Base-by-base conservation (phyloP, 2,113 vertebrate genomes). In the Callithrix jacchus region DNA sequence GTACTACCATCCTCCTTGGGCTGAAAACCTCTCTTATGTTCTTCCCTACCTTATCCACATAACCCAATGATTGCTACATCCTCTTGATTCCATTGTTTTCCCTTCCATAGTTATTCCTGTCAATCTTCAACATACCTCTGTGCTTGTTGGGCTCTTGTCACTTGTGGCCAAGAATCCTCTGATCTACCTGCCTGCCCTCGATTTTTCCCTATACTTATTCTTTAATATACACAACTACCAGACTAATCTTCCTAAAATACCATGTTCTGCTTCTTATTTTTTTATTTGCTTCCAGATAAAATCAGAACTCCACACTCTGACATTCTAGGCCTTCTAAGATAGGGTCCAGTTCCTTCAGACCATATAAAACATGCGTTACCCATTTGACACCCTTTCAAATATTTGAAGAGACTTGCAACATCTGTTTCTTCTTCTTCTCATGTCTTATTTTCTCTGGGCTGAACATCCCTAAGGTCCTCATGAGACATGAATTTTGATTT, bases 401-500 rank as follows among this genome's bases (percentile, higher is more conserved):
- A 95, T 87, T 52, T 89, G 89, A 95, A 93, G 95, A 91, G 56
- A 90, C 68, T 56, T 80, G 83, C 56, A 93, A 73, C 89, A 87
- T 90, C 89, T 87, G 77, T 92, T 94, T 94, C 58, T 86, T 90
- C 89, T 94, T 61, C 76, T 74, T 32, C n/a, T 95, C 91, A 86
- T 10, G 68, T 94, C 80, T 83, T 96, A 54, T 93, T 93, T 97
- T 97, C 84, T 96, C 70, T 85, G 92, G 84, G 81, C 90, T 95
- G 64, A 96, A 79, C 86, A 93, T 37, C 68, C 58, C 47, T 40
- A 90, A 80, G 76, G 80, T 77, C 27, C 97, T 94, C 87, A 91
- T 0, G 82, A 93, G 94, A 93, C 27, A 32, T 3, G 61, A 79
- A 23, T 80, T 92, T 89, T 95, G 73, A 94, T 96, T 94, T 95